Base-by-base conservation (phyloP, 2,113 vertebrate species). In the Microtus montanus region DNA sequence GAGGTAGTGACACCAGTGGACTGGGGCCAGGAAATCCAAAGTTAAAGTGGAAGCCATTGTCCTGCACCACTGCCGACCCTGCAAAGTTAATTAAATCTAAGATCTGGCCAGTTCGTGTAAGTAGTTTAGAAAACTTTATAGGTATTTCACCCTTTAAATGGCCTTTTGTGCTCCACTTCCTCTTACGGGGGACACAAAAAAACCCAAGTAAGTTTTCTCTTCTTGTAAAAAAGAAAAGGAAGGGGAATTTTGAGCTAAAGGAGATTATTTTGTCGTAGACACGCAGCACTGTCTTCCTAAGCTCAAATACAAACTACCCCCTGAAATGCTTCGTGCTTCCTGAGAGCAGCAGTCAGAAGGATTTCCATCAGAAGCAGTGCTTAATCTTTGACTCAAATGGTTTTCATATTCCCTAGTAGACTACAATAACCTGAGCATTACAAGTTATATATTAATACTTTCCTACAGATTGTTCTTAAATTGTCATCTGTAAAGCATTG, bases 31-130 rank as follows among this genome's bases (percentile, higher is more conserved):
- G 98, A 98, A 98, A 98, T 97, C 98, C 97, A 97, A 96, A 96
- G 96, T 98, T 98, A 95, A 97, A 96, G 95, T 97, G 97, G 96
- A 98, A n/a, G 26, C 97, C 90, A 98, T 98, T 98, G 98, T 98
- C 96, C 97, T 97, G 97, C 96, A 95, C 93, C 63, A 93, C 8
- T 38, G 79, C 22, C 2, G 82, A 86, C 33, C 90, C 86, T 89
- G 68, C 97, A 98, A 98, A 98, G 98, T 98, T 98, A 99, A 99
- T 98, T 98, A 99, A 98, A 98, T 94, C 95, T 94, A 92, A 98
- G 93, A 94, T 98, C 97, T 97, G 97, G 97, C 94, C 96, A 98
- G 98, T 95, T 97, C 89, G 96, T 96, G 97, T 95, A 98, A 98
- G 98, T 91, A 97, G 96, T 97, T 98, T 94, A 98, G 97, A 98